Percentiles rank a stretch among this genome's conserved stretches.
Conservation (phyloP, 1,140 invertebrate genomes). For the Bombus pascuorum region DNA sequence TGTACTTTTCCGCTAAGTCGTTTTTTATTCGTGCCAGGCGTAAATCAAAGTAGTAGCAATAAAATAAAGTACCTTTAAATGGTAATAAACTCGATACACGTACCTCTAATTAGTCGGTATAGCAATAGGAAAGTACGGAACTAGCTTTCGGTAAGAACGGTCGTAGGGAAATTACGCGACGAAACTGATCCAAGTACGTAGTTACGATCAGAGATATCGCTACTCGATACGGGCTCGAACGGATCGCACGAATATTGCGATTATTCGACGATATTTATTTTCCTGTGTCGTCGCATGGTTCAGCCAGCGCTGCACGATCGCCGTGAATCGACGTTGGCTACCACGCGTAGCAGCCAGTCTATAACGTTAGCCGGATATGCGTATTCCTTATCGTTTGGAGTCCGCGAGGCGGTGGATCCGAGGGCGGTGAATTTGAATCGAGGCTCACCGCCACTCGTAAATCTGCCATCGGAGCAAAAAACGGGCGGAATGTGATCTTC, state of each 20-base stretch:
- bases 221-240: neutral
- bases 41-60: too few species aligned
- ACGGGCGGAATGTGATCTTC: slow-evolving; percentile 50
- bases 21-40: too few species aligned
- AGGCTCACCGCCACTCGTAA: slow-evolving; percentile 11
- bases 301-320: too few species aligned
- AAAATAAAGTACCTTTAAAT: too few species aligned
- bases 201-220: neutral
- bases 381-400: neutral
- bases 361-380: neutral
- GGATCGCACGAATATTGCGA: neutral
- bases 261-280: neutral
- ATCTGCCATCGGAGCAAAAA: slow-evolving; percentile 47
- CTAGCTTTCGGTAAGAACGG: too few species aligned
- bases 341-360: neutral
- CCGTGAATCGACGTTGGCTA: neutral
- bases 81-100: too few species aligned
- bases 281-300: too few species aligned
- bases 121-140: too few species aligned
- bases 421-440: slow-evolving; percentile 34
- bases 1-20: too few species aligned
- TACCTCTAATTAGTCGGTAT: too few species aligned
- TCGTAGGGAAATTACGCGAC: too few species aligned
- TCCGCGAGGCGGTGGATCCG: neutral
- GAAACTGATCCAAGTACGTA: too few species aligned